phyloP scores from a whole-genome alignment of 2,888 invertebrate genomes.

The Eustalomyia histrio region DNA sequence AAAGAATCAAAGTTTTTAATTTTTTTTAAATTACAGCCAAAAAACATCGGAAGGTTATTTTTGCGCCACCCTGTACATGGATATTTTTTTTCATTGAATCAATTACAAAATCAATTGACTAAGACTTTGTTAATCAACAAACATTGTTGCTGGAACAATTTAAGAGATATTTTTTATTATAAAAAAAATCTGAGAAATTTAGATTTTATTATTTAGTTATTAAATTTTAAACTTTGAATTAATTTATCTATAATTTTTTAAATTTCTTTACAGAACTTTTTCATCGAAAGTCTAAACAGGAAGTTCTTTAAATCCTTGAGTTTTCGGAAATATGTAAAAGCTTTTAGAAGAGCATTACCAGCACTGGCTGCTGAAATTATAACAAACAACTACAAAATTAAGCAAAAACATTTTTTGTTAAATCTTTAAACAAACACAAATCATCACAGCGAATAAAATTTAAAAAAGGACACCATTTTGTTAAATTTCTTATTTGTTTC shows the following conservation, averaged over 20 bases:
- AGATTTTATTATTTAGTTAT: too few species aligned
- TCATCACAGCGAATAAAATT: conserved; percentile 58
- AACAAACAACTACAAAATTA: conserved; percentile 1
- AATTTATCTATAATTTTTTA: background rate
- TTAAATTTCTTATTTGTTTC: conserved; percentile 42
- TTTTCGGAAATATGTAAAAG: background rate
- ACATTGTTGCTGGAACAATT: too few species aligned
- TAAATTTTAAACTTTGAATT: too few species aligned
- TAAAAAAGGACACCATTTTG: conserved; percentile 44
- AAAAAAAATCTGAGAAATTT: too few species aligned
- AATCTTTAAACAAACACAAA: conserved; percentile 21
- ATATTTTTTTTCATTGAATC: too few species aligned
- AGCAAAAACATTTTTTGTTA: conserved; percentile 29
- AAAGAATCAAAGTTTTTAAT: too few species aligned
- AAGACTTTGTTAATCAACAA: too few species aligned
- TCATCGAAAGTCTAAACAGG: conserved; percentile 11
- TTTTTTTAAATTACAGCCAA: too few species aligned
- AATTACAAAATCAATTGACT: too few species aligned
- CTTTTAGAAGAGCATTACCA: background rate
- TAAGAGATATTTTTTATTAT: too few species aligned
- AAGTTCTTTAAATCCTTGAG: conserved; percentile 23
- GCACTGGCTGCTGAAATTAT: background rate
- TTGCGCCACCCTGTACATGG: too few species aligned
- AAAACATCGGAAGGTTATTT: too few species aligned
- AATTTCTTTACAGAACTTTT: conserved; percentile 35